Percentiles rank a stretch among this genome's conserved stretches.
Evolutionary conservation across 2,888 invertebrate genomes (phyloP).

Genomic region (Dinocampus coccinellae): DNA sequence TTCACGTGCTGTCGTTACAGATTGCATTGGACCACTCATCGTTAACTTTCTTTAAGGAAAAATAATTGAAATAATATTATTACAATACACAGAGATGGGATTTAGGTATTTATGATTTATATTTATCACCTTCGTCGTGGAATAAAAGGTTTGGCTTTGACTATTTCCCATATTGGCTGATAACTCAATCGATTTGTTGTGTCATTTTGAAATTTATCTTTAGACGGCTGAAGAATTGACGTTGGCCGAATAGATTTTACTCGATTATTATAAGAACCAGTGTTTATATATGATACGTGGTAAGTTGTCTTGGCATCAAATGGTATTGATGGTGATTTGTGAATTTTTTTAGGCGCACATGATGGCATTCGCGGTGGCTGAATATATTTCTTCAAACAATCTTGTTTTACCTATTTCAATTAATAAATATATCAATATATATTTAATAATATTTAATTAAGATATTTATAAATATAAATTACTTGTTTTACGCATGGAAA

Average conservation of each 20-base stretch:
- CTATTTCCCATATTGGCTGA: constrained; percentile 52
- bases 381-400: constrained; percentile 56
- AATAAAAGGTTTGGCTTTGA: constrained; percentile 57
- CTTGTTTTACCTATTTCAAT: constrained; percentile 39
- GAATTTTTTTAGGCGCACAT: constrained; percentile 55
- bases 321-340: constrained; percentile 54
- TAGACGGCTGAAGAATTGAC: constrained; percentile 45
- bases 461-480: background rate
- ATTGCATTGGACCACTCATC: constrained; percentile 59
- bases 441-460: constrained; percentile 3
- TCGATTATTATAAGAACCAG: constrained; percentile 38
- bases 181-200: constrained; percentile 61
- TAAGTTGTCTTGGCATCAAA: constrained; percentile 61
- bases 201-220: constrained; percentile 56
- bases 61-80: background rate
- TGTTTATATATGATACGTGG: constrained; percentile 57
- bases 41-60: constrained; percentile 10
- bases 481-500: constrained; percentile 41
- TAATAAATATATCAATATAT: background rate
- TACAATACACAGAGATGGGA: background rate
- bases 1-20: constrained; percentile 58
- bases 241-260: constrained; percentile 54
- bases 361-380: constrained; percentile 61
- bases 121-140: constrained; percentile 55
- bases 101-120: background rate